phyloP scores from a whole-genome alignment of 2,797 vertebrate species.

The Neomorphus geoffroyi region DNA sequence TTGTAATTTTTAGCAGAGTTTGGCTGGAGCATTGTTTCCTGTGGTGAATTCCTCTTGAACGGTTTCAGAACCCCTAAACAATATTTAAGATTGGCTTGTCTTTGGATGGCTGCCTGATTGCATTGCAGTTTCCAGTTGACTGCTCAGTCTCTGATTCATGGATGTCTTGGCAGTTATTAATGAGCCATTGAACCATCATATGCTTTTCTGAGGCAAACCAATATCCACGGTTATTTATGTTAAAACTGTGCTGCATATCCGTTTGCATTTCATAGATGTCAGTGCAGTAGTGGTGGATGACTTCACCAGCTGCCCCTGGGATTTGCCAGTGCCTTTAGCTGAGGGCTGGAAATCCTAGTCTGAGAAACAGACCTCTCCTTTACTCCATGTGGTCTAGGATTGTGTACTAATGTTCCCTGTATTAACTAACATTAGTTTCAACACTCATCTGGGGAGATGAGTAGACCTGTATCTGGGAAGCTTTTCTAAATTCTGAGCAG shows the following conservation, averaged over 20 bases:
- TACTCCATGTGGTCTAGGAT: not conserved
- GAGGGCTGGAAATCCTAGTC: not conserved
- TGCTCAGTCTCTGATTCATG: not conserved
- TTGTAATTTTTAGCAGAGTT: not conserved
- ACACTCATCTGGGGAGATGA: not conserved
- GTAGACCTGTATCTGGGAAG: not conserved
- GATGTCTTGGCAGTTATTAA: conserved; percentile 26
- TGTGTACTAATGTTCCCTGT: not conserved
- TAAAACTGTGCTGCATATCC: not conserved
- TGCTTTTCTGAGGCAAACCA: not conserved
- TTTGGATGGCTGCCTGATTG: conserved; percentile 22
- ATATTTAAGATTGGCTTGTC: not conserved
- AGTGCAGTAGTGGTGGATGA: not conserved
- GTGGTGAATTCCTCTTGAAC: not conserved
- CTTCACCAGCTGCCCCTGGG: not conserved
- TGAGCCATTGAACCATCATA: conserved; percentile 9
- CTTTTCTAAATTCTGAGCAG: not conserved
- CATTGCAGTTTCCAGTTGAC: conserved; percentile 22
- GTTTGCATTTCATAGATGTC: not conserved
- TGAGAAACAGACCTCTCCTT: not conserved
- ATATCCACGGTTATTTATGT: not conserved
- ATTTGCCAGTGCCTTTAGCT: not conserved
- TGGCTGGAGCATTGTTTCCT: not conserved
- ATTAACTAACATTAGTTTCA: not conserved
- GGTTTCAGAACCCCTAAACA: not conserved